These are phyloP conservation scores for Panulirus ornatus DNA, from an alignment of 1,140 invertebrate species.

Conservation along the genomic window DNA sequence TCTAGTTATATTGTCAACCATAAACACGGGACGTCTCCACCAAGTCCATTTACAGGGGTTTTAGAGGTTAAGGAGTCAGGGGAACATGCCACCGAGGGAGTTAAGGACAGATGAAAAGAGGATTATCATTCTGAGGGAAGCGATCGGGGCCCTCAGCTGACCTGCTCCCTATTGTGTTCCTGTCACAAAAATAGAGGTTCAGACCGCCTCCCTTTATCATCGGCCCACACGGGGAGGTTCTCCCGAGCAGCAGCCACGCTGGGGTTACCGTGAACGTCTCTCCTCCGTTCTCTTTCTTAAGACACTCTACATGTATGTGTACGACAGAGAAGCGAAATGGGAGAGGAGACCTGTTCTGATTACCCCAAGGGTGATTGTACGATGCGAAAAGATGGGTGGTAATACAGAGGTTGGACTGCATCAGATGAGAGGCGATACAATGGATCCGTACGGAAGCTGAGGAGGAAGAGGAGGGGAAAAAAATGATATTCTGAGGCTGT, in stretches of 20 bases:
- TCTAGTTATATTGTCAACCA: neutral
- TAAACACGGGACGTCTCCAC: neutral
- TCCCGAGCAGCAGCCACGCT: too few relatives aligned
- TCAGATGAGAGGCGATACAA: conserved; percentile 13
- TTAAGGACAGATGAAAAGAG: neutral
- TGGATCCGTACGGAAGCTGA: neutral
- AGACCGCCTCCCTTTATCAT: neutral
- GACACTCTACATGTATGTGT: too few relatives aligned
- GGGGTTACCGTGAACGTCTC: too few relatives aligned
- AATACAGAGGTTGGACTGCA: neutral
- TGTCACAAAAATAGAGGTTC: conserved; percentile 4
- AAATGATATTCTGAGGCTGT: conserved; percentile 16
- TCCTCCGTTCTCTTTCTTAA: too few relatives aligned
- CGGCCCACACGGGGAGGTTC: too few relatives aligned
- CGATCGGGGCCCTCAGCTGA: neutral
- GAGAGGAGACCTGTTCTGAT: too few relatives aligned
- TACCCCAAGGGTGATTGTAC: conserved; percentile 1
- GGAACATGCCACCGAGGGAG: neutral
- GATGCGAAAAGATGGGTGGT: conserved; percentile 20
- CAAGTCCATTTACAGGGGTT: neutral
- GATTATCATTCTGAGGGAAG: neutral
- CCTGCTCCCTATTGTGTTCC: neutral
- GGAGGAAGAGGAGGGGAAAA: neutral
- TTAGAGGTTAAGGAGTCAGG: neutral
- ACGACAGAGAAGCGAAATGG: too few relatives aligned